Conservation (phyloP, 1,140 invertebrate genomes). For the Zaprionus kolodkinae region DNA sequence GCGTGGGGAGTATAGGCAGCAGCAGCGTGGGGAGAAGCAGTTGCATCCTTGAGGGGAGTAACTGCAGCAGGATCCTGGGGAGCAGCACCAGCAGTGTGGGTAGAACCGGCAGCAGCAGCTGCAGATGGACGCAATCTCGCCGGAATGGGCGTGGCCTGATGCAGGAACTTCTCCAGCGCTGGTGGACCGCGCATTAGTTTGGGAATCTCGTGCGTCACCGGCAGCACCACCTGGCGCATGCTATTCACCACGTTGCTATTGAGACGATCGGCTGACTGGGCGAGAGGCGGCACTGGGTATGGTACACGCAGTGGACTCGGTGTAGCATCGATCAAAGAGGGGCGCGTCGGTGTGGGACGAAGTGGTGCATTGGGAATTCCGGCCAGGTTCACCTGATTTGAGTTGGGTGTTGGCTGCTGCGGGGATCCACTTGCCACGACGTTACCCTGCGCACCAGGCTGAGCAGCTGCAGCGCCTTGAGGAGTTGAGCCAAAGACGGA, state of each 20-base stretch:
- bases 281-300: not conserved
- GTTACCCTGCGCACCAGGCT: not conserved
- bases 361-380: not conserved
- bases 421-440: too few relatives aligned
- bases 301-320: not conserved
- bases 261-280: not conserved
- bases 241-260: not conserved
- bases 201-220: not conserved
- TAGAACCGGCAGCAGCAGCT: too few relatives aligned
- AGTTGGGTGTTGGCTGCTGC: not conserved
- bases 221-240: conserved; percentile 12
- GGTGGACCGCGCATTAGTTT: not conserved
- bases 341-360: not conserved
- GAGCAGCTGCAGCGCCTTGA: not conserved
- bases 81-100: not conserved
- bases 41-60: not conserved
- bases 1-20: not conserved
- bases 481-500: not conserved
- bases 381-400: not conserved
- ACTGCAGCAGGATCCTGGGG: not conserved
- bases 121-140: not conserved
- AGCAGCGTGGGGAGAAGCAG: too few relatives aligned
- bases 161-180: not conserved
- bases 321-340: not conserved
- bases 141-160: not conserved